A percentile compares a stretch with the other conserved stretches of the same genome.
Evolutionary conservation across 2,797 vertebrate genomes (phyloP).

Genomic region (Rallus crepitans): DNA sequence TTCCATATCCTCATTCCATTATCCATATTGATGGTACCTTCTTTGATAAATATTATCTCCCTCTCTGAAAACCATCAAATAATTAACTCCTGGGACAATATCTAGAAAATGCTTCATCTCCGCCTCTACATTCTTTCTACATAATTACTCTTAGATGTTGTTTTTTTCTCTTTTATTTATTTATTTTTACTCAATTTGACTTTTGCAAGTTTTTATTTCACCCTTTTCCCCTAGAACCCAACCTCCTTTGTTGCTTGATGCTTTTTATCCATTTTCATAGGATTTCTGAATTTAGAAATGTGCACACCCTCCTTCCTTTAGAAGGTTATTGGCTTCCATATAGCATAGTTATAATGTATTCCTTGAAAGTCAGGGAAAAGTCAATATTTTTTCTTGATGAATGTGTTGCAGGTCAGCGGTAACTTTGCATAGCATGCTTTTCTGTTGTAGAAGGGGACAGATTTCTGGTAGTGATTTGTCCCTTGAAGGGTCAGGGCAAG

Average conservation of each 20-base stretch:
- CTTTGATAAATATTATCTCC: background rate
- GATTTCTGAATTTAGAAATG: background rate
- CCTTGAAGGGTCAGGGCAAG: background rate
- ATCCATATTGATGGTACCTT: background rate
- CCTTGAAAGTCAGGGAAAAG: background rate
- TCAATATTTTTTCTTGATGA: background rate
- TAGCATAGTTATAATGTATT: background rate
- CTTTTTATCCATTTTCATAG: background rate
- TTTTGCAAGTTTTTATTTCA: background rate
- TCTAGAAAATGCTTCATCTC: background rate
- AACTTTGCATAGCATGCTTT: background rate
- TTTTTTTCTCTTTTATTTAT: background rate
- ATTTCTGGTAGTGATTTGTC: background rate
- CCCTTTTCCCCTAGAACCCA: background rate
- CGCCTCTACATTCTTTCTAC: background rate
- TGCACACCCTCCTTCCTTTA: background rate
- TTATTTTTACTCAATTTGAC: background rate
- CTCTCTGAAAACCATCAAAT: background rate
- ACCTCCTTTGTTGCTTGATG: background rate
- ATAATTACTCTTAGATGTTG: background rate
- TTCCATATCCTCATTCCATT: background rate
- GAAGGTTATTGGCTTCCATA: background rate
- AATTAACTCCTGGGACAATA: background rate
- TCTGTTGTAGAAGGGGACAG: background rate
- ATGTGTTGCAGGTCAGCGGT: background rate